Conservation (phyloP, 2,888 invertebrate genomes). For the Megalurothrips usitatus region DNA sequence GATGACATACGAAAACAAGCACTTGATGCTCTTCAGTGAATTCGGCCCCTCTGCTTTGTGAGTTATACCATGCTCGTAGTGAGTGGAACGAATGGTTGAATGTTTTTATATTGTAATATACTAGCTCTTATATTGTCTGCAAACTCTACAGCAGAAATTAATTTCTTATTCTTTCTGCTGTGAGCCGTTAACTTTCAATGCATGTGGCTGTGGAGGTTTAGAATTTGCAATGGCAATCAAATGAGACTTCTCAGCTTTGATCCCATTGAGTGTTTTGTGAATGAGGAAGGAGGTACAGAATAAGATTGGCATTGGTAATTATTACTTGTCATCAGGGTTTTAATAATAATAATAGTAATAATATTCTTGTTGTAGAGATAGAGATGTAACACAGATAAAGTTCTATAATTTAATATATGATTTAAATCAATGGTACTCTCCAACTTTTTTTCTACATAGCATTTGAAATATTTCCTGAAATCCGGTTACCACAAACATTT, state of each 20-base stretch:
- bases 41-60: not conserved
- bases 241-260: no score
- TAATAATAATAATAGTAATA: not conserved
- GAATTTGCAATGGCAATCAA: no score
- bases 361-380: not conserved
- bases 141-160: no score
- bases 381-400: constrained; percentile 23
- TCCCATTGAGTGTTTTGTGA: no score
- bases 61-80: no score
- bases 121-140: no score
- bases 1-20: constrained; percentile 4
- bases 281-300: not conserved
- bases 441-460: constrained; percentile 2
- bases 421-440: not conserved
- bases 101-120: no score
- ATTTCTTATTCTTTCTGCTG: no score
- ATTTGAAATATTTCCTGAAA: not conserved
- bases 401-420: not conserved
- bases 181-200: no score
- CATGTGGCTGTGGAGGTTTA: no score
- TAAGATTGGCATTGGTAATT: not conserved
- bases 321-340: not conserved
- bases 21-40: not conserved
- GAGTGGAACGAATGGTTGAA: no score
- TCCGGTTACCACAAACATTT: not conserved